Base-by-base conservation (phyloP, 2,888 invertebrate genomes). In the Ectobius pallidus region DNA sequence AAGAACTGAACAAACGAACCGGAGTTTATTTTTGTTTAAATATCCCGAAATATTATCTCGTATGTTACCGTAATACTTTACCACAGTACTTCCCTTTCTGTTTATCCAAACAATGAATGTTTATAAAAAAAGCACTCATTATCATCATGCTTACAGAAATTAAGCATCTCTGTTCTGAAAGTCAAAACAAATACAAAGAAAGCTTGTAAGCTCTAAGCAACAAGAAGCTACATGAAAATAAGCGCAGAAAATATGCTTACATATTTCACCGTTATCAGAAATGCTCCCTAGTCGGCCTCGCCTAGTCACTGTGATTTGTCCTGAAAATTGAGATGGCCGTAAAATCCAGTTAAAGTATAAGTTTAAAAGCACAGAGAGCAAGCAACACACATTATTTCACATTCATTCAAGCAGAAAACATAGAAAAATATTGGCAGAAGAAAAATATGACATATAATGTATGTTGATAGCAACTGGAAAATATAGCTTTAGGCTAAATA, bases 231-330 rank as follows among this genome's bases (percentile, higher is more conserved):
- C 25, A 22, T 14, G 9, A 49, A 18, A 20, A 20, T 49, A 18
- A 1, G 1, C 4, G 52, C 0, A 52, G 52, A 52, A 14, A 11
- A 61, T 14, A 61, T 76, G 80, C 91, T 91, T 91, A 91, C 91
- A 87, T 87, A 89, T 88, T 84, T 91, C 90, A 80, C 90, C 90
- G 79, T 90, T 90, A 83, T 91, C 90, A 77, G 89, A 89, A 80
- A 91, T 88, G 85, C 90, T 91, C 79, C 81, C 81, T 74, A 83
- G 81, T 73, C 83, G 82, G 18, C 82, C 81, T 80, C 83, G 80
- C 76, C 83, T 80, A 74, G 81, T 78, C 81, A 82, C 79, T 81
- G 82, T 77, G 79, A 81, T 78, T 78, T 80, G 81, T 77, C 82
- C 83, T 83, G 83, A 71, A 82, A 83, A 78, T 75, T 69, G 34